Evolutionary conservation across 1,140 invertebrate species (phyloP).

Genomic region (Rhyacophila brunnea): DNA sequence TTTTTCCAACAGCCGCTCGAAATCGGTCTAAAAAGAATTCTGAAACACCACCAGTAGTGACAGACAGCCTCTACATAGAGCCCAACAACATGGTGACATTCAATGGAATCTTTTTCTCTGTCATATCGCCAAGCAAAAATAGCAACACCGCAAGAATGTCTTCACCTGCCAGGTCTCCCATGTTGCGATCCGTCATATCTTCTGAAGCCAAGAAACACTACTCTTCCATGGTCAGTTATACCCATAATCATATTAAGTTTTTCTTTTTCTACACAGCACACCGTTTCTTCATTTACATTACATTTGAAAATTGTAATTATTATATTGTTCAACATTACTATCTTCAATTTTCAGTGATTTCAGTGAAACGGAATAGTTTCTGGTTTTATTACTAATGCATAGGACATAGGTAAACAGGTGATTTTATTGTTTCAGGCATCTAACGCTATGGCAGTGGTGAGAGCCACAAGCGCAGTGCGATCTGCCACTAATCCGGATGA

Average conservation of each 20-base stretch:
- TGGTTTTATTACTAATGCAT: too few relatives aligned
- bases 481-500: neutral
- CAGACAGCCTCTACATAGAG: neutral
- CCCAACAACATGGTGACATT: slow-evolving; percentile 11
- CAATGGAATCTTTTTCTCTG: slow-evolving; percentile 29
- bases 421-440: slow-evolving; percentile 7
- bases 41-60: neutral
- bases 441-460: slow-evolving; percentile 9
- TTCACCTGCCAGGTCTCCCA: slow-evolving; percentile 5
- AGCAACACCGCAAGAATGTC: neutral
- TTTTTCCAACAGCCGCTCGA: slow-evolving; percentile 17
- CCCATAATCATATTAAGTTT: slow-evolving; percentile 2
- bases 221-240: slow-evolving; percentile 5
- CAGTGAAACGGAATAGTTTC: too few relatives aligned
- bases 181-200: slow-evolving; percentile 18
- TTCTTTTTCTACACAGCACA: neutral
- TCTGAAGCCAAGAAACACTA: slow-evolving; percentile 26
- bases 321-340: neutral
- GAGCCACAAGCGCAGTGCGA: slow-evolving; percentile 1
- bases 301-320: neutral
- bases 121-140: slow-evolving; percentile 24
- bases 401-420: too few relatives aligned
- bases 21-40: slow-evolving; percentile 16
- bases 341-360: neutral
- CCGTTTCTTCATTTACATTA: neutral